Conservation (phyloP, 1,140 invertebrate genomes). For the Tetragonula clypearis region DNA sequence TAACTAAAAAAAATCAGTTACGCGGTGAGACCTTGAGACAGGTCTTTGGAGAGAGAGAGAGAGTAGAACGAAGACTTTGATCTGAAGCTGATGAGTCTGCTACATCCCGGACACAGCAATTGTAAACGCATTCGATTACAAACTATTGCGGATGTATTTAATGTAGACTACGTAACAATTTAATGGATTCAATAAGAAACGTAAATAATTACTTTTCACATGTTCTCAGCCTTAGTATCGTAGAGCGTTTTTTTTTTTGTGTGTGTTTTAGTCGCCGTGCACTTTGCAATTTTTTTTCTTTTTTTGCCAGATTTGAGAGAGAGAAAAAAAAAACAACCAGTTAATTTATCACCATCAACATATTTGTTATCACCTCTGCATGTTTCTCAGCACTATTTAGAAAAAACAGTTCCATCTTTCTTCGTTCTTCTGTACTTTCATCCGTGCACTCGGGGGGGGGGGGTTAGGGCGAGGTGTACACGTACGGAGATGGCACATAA, state of each 20-base stretch:
- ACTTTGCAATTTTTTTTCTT: background rate
- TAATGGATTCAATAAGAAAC: slow-evolving; percentile 57
- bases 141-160: slow-evolving; percentile 58
- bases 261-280: slow-evolving; percentile 42
- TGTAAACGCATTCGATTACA: slow-evolving; percentile 55
- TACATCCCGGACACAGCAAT: slow-evolving; percentile 39
- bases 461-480: slow-evolving; percentile 5
- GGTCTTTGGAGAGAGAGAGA: too few species aligned
- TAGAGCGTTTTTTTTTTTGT: slow-evolving; percentile 19
- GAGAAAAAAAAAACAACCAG: too few species aligned
- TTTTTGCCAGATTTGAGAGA: background rate
- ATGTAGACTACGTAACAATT: slow-evolving; percentile 64
- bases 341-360: slow-evolving; percentile 28
- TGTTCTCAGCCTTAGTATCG: slow-evolving; percentile 56
- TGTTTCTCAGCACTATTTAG: background rate
- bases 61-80: background rate
- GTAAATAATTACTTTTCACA: slow-evolving; percentile 56
- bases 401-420: background rate
- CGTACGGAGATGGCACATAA: slow-evolving; percentile 38
- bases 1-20: slow-evolving; percentile 15
- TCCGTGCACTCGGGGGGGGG: background rate
- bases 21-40: background rate
- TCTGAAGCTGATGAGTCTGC: slow-evolving; percentile 22
- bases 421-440: background rate
- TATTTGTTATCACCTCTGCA: slow-evolving; percentile 19